Percentiles rank a stretch among this genome's conserved stretches.
phyloP scores from a whole-genome alignment of 1,140 invertebrate genomes.

The Lasioglossum albipes region DNA sequence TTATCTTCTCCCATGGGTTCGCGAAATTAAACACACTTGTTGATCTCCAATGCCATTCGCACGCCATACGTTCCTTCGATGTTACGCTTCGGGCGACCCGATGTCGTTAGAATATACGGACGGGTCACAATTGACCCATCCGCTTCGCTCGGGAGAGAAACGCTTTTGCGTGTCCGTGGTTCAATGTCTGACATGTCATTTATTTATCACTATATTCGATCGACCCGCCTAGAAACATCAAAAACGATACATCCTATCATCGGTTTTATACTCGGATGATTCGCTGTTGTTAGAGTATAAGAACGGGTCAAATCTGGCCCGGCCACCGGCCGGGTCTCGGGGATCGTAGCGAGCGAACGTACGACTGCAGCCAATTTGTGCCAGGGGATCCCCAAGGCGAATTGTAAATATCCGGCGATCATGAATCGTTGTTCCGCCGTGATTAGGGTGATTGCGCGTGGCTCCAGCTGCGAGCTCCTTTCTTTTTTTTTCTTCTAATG shows the following conservation, averaged over 20 bases:
- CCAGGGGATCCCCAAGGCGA: neutral
- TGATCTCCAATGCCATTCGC: neutral
- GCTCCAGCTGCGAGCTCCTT: neutral
- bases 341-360: neutral
- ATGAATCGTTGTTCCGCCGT: neutral
- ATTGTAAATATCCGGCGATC: neutral
- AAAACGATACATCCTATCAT: no score
- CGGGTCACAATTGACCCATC: no score
- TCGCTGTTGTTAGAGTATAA: neutral
- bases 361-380: neutral
- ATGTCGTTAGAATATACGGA: no score
- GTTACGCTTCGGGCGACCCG: no score
- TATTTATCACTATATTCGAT: no score
- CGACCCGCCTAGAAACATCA: no score
- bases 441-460: constrained; percentile 31
- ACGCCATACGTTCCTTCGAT: no score
- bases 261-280: no score
- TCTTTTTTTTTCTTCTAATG: neutral
- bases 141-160: no score
- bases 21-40: neutral
- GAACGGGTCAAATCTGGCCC: neutral
- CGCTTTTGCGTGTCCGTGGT: no score
- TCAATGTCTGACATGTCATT: no score
- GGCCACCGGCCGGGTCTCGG: neutral
- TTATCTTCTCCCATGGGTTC: constrained; percentile 4